Conservation (phyloP, 2,113 vertebrate species). For the Camarhynchus parvulus region DNA sequence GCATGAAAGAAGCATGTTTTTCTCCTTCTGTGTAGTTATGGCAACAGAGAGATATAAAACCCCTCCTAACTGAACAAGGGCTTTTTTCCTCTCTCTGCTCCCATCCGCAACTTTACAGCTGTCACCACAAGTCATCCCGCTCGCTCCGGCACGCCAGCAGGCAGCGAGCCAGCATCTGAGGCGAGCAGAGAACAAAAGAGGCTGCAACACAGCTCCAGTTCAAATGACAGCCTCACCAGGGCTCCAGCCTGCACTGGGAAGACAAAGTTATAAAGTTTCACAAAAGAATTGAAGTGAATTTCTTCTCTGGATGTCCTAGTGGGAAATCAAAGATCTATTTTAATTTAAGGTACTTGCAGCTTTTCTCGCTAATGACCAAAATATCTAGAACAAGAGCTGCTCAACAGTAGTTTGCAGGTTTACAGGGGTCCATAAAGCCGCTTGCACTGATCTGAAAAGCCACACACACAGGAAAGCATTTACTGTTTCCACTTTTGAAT, state of each 20-base stretch:
- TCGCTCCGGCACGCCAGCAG: conserved; percentile 42
- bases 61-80: conserved; percentile 57
- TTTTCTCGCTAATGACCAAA: conserved; percentile 24
- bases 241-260: conserved; percentile 34
- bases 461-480: not conserved
- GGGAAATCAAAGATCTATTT: conserved; percentile 39
- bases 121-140: conserved; percentile 58
- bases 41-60: conserved; percentile 64
- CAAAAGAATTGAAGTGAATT: conserved; percentile 44
- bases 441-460: not conserved
- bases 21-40: conserved; percentile 71
- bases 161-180: conserved; percentile 41
- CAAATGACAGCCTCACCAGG: conserved; percentile 64
- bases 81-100: conserved; percentile 60
- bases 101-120: conserved; percentile 61
- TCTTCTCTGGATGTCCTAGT: conserved; percentile 15
- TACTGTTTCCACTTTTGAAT: not conserved
- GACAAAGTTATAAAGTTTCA: conserved; percentile 54
- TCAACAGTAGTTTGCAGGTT: not conserved
- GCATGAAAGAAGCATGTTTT: conserved; percentile 69
- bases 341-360: conserved; percentile 7
- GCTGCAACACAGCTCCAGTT: conserved; percentile 43
- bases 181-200: conserved; percentile 50
- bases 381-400: not conserved
- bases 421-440: not conserved